A percentile compares a stretch with the other conserved stretches of the same genome.
Conservation (phyloP, 2,888 invertebrate genomes). For the Sarcophaga subvicina region DNA sequence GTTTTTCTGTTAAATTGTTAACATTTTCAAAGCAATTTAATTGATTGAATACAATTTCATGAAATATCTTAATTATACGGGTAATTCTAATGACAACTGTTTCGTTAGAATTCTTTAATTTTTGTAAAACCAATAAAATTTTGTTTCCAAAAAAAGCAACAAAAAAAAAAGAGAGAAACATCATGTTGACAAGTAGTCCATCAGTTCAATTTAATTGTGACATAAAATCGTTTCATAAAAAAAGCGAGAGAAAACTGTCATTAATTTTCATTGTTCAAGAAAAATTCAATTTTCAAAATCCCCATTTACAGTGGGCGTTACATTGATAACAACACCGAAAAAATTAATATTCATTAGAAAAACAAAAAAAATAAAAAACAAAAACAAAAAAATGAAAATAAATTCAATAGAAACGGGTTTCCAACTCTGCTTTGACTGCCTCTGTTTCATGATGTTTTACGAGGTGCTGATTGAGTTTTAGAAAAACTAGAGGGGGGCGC, state of each 20-base stretch:
- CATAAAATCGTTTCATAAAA: slow-evolving; percentile 26
- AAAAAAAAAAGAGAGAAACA: neutral
- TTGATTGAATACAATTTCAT: too few relatives aligned
- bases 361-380: too few relatives aligned
- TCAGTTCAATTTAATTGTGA: slow-evolving; percentile 44
- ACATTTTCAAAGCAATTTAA: too few relatives aligned
- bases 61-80: too few relatives aligned
- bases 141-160: too few relatives aligned
- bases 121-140: too few relatives aligned
- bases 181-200: slow-evolving; percentile 44
- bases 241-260: slow-evolving; percentile 44
- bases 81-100: too few relatives aligned
- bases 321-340: slow-evolving; percentile 28
- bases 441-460: slow-evolving; percentile 16
- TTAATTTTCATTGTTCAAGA: slow-evolving; percentile 53
- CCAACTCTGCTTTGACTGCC: neutral
- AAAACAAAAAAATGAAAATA: too few relatives aligned
- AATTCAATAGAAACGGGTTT: slow-evolving; percentile 53
- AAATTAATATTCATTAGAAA: slow-evolving; percentile 52
- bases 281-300: slow-evolving; percentile 4
- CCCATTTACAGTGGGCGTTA: slow-evolving; percentile 56
- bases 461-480: slow-evolving; percentile 16
- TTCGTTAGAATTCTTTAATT: too few relatives aligned
- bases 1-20: too few relatives aligned
- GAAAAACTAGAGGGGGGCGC: neutral